Evolutionary conservation across 2,113 vertebrate genomes (phyloP).

Genomic region (Myxocyprinus asiaticus): DNA sequence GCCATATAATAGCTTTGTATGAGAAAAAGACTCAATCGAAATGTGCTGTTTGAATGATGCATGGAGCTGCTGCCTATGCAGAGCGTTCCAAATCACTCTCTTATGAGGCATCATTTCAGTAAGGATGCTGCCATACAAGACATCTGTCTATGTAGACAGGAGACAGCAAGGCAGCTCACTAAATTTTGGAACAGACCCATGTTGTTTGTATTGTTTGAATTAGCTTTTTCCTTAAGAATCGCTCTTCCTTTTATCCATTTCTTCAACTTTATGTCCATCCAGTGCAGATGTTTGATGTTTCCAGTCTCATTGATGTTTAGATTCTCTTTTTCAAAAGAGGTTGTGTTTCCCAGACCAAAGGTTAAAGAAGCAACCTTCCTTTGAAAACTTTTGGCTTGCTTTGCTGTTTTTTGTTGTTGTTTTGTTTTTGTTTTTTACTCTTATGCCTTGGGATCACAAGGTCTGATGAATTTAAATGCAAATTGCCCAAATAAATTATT

Average conservation of each 20-base stretch:
- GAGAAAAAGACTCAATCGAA: too few relatives aligned
- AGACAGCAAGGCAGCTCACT: too few relatives aligned
- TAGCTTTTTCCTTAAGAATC: background rate
- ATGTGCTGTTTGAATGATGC: too few relatives aligned
- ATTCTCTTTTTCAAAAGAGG: conserved; percentile 12
- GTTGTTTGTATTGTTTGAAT: background rate
- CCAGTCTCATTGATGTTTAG: conserved; percentile 31
- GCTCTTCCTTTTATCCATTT: background rate
- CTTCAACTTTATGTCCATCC: background rate
- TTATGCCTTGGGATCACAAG: conserved; percentile 14
- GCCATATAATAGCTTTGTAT: too few relatives aligned
- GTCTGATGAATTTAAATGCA: conserved; percentile 40
- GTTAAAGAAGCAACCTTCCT: conserved; percentile 21
- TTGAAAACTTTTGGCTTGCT: conserved; percentile 34
- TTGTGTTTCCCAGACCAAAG: background rate
- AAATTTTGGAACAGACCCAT: too few relatives aligned
- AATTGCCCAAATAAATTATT: conserved; percentile 42
- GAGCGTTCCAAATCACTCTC: too few relatives aligned
- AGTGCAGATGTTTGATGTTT: conserved; percentile 4
- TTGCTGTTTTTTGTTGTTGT: conserved; percentile 6
- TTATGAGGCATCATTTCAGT: too few relatives aligned
- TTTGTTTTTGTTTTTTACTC: conserved; percentile 19
- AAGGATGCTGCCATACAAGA: too few relatives aligned
- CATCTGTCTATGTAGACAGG: too few relatives aligned
- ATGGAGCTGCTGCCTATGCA: too few relatives aligned